A percentile compares a stretch with the other conserved stretches of the same genome.
phyloP scores from a whole-genome alignment of 2,797 vertebrate genomes.

The Enteromius unitaeniatus region DNA sequence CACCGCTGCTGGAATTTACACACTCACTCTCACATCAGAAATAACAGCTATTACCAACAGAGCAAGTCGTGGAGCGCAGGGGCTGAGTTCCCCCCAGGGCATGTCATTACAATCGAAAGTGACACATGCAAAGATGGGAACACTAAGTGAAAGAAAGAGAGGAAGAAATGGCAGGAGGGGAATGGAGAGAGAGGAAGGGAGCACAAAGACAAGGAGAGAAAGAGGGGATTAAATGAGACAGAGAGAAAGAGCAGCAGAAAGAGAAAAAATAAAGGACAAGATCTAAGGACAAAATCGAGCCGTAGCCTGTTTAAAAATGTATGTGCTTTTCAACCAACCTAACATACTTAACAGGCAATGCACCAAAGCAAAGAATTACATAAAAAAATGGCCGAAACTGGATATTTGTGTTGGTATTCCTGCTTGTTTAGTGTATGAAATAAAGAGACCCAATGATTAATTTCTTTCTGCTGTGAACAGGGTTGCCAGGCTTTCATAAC shows the following conservation, averaged over 20 bases:
- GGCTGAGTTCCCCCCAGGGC: slow-evolving; percentile 80
- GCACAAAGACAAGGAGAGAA: slow-evolving; percentile 34
- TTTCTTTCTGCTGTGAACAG: background rate
- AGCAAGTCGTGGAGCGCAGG: slow-evolving; percentile 72
- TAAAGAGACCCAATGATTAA: background rate
- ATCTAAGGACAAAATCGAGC: slow-evolving; percentile 8
- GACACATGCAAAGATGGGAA: slow-evolving; percentile 84
- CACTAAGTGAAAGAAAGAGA: slow-evolving; percentile 66
- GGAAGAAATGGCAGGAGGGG: slow-evolving; percentile 51
- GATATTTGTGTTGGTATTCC: background rate
- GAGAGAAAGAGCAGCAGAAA: slow-evolving; percentile 51
- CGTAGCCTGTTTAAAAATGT: slow-evolving; percentile 59
- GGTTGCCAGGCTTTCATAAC: background rate
- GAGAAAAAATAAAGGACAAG: slow-evolving; percentile 65
- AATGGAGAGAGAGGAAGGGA: slow-evolving; percentile 31
- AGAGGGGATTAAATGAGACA: slow-evolving; percentile 50
- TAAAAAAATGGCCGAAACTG: background rate
- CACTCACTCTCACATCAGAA: slow-evolving; percentile 74
- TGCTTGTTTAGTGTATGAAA: background rate
- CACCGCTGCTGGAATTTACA: slow-evolving; percentile 73
- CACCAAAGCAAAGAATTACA: background rate
- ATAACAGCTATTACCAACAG: slow-evolving; percentile 82
- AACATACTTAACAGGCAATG: background rate
- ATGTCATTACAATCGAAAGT: slow-evolving; percentile 84
- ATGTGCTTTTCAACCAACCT: background rate